Evolutionary conservation across 2,113 vertebrate species (phyloP), one percentile per base, ranked within the genome.

Genomic region (Carollia perspicillata): DNA sequence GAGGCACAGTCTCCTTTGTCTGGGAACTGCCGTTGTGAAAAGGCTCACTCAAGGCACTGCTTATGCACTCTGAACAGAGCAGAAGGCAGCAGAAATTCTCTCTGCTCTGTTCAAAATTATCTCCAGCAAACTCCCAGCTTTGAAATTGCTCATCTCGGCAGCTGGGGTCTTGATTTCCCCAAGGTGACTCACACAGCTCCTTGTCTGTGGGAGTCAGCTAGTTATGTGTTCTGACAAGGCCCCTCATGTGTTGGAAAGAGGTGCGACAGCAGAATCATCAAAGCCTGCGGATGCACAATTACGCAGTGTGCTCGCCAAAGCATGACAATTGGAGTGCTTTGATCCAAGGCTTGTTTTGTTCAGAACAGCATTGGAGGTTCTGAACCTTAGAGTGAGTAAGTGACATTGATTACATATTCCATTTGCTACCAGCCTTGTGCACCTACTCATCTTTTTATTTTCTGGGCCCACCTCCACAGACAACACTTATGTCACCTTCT

Each of bases 91-190:
- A 83, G 92, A 95, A 84, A 90, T 90, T 78, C 65, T 83, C 65
- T 94, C 26, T 87, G 35, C 55, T 51, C 10, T 63, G 77, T 60
- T 92, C 51, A 68, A 47, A 71, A 68, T 66, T 20, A 0, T 92
- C 86, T 79, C 58, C 5, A 0, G 44, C n/a, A 90, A 80, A 96
- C 33, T 66, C 74, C 78, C 35, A 14, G 71, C 80, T 90, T 97
- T 96, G 87, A 94, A 96, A 87, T 30, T 90, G 89, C 71, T 94
- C 95, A 35, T 75, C 33, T 87, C 79, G 18, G 89, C 90, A 96
- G 35, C 84, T 95, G 92, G 87, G 84, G 69, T 92, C 95, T 92
- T 92, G 86, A 96, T 97, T 94, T 97, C 93, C 83, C 58, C 79
- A 72, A 87, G 92, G 74, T 84, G 81, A 89, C 55, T 91, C 92